Percentiles rank a stretch among this genome's conserved stretches.
These are phyloP conservation scores for Nemopilema nomurai DNA, from an alignment of 30 jellyfish, hydroid and myxozoan genomes.

Conservation along the genomic window DNA sequence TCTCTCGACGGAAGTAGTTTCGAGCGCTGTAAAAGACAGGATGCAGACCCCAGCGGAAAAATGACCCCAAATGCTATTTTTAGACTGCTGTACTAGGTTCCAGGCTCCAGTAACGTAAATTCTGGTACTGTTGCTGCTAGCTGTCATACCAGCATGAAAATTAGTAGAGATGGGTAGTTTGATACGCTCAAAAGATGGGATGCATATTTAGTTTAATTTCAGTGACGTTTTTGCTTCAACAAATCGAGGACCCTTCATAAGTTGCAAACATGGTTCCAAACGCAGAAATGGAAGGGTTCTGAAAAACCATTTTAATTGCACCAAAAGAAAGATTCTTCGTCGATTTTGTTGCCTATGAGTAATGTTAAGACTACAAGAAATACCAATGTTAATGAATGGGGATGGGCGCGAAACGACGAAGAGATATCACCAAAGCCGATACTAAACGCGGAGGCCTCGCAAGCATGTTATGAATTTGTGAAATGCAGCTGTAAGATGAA, in stretches of 20 bases:
- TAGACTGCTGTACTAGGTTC: no score
- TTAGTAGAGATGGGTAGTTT: neutral
- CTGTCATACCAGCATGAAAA: neutral
- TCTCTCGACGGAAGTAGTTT: no score
- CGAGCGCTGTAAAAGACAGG: no score
- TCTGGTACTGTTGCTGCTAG: no score
- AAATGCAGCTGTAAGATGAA: neutral
- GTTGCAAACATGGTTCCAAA: slow-evolving; percentile 4
- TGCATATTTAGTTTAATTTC: neutral
- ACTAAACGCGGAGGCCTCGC: slow-evolving; percentile 47
- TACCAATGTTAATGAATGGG: slow-evolving; percentile 9
- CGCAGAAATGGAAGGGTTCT: slow-evolving; percentile 2
- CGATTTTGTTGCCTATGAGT: neutral
- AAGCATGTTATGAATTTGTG: slow-evolving; percentile 6
- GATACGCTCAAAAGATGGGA: neutral
- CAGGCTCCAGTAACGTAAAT: no score
- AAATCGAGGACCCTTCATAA: neutral
- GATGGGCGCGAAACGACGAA: slow-evolving; percentile 22
- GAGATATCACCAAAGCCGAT: slow-evolving; percentile 51
- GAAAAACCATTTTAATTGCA: neutral
- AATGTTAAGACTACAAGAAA: slow-evolving; percentile 3
- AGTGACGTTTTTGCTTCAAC: neutral
- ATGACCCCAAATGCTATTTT: no score
- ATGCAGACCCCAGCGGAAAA: no score
- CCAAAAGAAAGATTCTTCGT: slow-evolving; percentile 1